Base-by-base conservation (phyloP, 2,888 invertebrate species). In the Drosophila austrosaltans region DNA sequence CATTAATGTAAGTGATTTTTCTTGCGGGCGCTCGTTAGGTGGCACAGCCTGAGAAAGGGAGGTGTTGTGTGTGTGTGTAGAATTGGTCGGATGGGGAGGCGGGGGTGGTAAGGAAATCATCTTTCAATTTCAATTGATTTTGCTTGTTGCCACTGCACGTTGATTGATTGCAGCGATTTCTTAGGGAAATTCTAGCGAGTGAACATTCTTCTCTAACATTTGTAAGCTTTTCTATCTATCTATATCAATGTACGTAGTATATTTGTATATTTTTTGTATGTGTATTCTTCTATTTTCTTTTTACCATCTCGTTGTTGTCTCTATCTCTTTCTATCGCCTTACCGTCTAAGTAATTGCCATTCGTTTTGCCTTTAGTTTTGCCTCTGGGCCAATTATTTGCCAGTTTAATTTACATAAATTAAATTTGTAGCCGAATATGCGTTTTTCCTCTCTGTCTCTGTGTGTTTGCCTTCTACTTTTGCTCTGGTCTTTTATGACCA, bases 61-160 rank as follows among this genome's bases (percentile, higher is more conserved):
- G 42, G 54, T 25, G 59, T 40, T 16, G 60, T 72, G 6, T 32
- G 32, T 32, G 36, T 36, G 36, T 22, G 57, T 73, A 28, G 30
- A 48, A 56, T 20, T 1, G 59, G 40, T 16, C 53, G 32, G 53
- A 63, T 44, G 53, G 68, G 53, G 44, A 36, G 64, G 40, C 16
- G 61, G 36, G 54, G 64, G 54, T 58, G 70, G 59, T 56, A 48
- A 63, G 63, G 58, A 89, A 85, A 85, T 85, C 85, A 87, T 85
- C 89, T 85, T 89, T 87, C 89, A 89, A 85, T 85, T 85, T 89
- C 88, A 85, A 85, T 85, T 85, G 85, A 89, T 85, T 87, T 89
- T 87, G 80, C 82, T 89, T 78, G 82, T 84, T 85, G 79, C 73
- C 78, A 69, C 76, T 87, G 88, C 89, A 74, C 76, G 66, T 74